Conservation (phyloP, 1,140 invertebrate genomes). For the Gryllus bimaculatus region DNA sequence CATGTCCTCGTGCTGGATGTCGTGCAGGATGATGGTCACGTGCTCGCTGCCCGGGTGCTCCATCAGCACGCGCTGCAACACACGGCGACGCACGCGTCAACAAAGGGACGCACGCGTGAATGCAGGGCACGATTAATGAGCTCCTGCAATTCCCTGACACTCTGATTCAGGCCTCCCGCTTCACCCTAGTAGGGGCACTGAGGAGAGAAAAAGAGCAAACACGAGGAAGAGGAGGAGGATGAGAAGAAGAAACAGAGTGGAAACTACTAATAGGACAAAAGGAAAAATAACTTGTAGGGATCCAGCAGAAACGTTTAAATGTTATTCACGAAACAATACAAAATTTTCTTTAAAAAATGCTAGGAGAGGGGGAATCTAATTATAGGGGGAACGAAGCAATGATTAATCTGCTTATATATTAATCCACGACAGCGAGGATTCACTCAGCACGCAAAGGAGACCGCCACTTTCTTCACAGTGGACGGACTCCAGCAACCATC, state of each 20-base stretch:
- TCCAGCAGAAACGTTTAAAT: too few relatives aligned
- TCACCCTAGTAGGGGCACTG: background rate
- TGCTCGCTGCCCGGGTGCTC: slow-evolving; percentile 11
- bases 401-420: too few relatives aligned
- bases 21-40: slow-evolving; percentile 16
- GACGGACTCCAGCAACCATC: too few relatives aligned
- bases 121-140: too few relatives aligned
- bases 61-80: slow-evolving; percentile 2
- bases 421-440: too few relatives aligned
- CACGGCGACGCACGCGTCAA: background rate
- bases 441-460: too few relatives aligned
- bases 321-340: too few relatives aligned
- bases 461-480: too few relatives aligned
- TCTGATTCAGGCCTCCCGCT: background rate
- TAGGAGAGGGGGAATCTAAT: too few relatives aligned
- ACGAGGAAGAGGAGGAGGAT: background rate
- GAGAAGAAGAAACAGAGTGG: background rate
- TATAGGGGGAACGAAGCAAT: too few relatives aligned
- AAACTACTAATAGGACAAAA: background rate
- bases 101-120: background rate
- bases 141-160: too few relatives aligned
- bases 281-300: background rate
- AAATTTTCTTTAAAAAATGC: too few relatives aligned
- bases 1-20: slow-evolving; percentile 16
- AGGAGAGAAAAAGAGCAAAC: background rate